Base-by-base conservation (phyloP, 1,140 invertebrate genomes). In the Odontomachus brunneus region DNA sequence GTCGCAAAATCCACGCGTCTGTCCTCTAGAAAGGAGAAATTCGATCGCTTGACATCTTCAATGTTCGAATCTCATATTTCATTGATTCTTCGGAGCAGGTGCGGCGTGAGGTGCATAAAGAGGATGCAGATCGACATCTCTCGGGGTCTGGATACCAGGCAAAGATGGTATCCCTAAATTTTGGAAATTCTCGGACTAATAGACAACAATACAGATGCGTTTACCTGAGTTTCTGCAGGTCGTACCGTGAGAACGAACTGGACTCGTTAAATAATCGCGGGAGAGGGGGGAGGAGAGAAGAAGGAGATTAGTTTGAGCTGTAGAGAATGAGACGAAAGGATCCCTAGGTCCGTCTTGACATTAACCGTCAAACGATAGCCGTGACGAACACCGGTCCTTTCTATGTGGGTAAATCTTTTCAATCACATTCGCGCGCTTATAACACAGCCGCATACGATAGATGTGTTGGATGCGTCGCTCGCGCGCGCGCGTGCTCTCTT, bases 101-200 rank as follows among this genome's bases (percentile, higher is more conserved):
- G 44, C 24, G 75, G n/a, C 60, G 60, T 76, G 33, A 82, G 59
- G 51, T 84, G 60, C 60, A 84, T 73, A 84, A 89, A 88, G 82
- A 82, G 88, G 89, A 90, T 89, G 89, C 88, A 90, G 88, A 92
- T 89, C 84, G 69, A 63, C n/a, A 75, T n/a, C n/a, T n/a, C n/a
- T n/a, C n/a, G n/a, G n/a, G n/a, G n/a, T n/a, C n/a, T n/a, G n/a
- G n/a, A n/a, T n/a, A n/a, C n/a, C n/a, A n/a, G n/a, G n/a, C n/a
- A n/a, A n/a, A n/a, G 78, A 92, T 90, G 81, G 87, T 19, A 55
- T 82, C 87, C 84, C 84, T 48, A 59, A 89, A 89, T 90, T 90
- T 89, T 85, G 53, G 83, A 74, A 88, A 90, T n/a, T n/a, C n/a
- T n/a, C n/a, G n/a, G n/a, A n/a, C n/a, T n/a, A n/a, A n/a, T n/a